Percentiles rank a stretch among this genome's conserved stretches.
Conservation (phyloP, 2,888 invertebrate species). For the Parascotia fuliginaria region DNA sequence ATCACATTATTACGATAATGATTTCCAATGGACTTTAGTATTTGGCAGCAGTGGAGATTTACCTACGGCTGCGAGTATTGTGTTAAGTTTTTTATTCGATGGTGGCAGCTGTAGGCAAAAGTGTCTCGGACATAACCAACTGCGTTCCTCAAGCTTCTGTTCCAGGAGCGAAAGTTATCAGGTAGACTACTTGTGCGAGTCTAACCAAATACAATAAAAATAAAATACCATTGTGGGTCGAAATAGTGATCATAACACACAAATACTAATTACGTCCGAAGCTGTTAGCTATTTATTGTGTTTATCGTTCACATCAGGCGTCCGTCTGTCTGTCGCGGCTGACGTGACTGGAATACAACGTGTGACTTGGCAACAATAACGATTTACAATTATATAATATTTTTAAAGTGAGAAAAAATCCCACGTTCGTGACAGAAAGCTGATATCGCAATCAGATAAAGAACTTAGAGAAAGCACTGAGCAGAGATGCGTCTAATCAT, state of each 20-base stretch:
- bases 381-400: constrained; percentile 31
- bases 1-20: too few species aligned
- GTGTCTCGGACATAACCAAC: too few species aligned
- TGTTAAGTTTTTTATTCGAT: too few species aligned
- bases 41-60: too few species aligned
- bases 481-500: constrained; percentile 37
- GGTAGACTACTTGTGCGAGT: too few species aligned
- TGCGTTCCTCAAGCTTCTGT: too few species aligned
- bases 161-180: too few species aligned
- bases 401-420: constrained; percentile 9
- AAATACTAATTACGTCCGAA: constrained; percentile 29
- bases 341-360: constrained; percentile 40
- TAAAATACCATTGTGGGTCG: too few species aligned
- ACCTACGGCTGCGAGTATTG: too few species aligned
- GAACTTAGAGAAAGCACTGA: constrained; percentile 33
- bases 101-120: too few species aligned
- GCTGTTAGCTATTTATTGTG: constrained; percentile 36
- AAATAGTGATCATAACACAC: constrained; percentile 31
- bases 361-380: constrained; percentile 18
- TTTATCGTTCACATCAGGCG: constrained; percentile 33
- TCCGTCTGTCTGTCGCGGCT: constrained; percentile 29
- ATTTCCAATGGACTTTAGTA: too few species aligned
- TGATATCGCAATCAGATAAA: constrained; percentile 36
- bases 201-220: too few species aligned
- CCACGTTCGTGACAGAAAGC: constrained; percentile 18